A percentile compares a stretch with the other conserved stretches of the same genome.
Conservation (phyloP, 2,888 invertebrate genomes). For the Drosophila imparisetae region DNA sequence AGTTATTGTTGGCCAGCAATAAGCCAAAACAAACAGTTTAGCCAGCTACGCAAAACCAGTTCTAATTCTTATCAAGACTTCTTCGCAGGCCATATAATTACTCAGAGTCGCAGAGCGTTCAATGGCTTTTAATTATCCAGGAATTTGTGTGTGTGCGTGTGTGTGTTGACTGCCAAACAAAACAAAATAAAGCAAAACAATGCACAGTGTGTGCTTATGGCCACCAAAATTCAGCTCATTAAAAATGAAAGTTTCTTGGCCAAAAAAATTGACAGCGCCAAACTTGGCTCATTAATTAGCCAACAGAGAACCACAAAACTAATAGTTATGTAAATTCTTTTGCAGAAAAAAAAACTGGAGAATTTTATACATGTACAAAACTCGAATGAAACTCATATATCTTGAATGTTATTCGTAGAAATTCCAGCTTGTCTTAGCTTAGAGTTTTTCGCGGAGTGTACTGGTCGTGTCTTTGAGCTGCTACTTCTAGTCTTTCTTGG, state of each 20-base stretch:
- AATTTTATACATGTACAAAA: neutral
- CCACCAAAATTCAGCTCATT: constrained; percentile 62
- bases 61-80: constrained; percentile 74
- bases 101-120: constrained; percentile 63
- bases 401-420: neutral
- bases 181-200: constrained; percentile 49
- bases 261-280: constrained; percentile 24
- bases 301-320: constrained; percentile 12
- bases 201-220: constrained; percentile 37
- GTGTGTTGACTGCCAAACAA: neutral
- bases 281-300: constrained; percentile 69
- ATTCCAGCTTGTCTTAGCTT: neutral
- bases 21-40: constrained; percentile 10
- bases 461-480: constrained; percentile 1
- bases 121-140: constrained; percentile 73
- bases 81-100: constrained; percentile 73
- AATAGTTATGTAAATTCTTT: constrained; percentile 45
- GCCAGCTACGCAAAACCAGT: constrained; percentile 60
- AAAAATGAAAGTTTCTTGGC: constrained; percentile 72
- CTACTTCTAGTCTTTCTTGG: constrained; percentile 8
- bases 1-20: constrained; percentile 36
- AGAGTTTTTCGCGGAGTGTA: neutral
- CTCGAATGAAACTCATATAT: neutral
- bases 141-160: constrained; percentile 44
- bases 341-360: neutral